Evolutionary conservation across 2,113 vertebrate species (phyloP).

Genomic region (Prunella fulvescens): DNA sequence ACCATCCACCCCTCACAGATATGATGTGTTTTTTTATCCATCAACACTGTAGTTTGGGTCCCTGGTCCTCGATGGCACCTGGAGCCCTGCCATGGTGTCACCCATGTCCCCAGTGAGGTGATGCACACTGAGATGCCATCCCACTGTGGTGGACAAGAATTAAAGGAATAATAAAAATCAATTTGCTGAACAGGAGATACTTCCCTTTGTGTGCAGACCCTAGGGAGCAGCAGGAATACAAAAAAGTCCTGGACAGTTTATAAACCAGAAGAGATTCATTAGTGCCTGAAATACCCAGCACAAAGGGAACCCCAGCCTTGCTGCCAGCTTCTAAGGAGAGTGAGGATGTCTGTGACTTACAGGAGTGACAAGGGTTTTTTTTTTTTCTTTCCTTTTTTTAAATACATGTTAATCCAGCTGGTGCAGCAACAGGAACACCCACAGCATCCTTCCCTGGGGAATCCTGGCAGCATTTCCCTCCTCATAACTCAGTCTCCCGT

Average conservation of each 20-base stretch:
- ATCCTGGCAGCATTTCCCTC: background rate
- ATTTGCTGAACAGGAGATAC: background rate
- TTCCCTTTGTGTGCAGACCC: background rate
- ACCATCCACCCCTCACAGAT: background rate
- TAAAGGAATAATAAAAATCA: background rate
- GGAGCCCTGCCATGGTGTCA: background rate
- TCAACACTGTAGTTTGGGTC: background rate
- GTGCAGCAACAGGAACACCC: background rate
- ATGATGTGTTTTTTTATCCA: no score
- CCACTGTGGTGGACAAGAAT: background rate
- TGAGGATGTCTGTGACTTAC: background rate
- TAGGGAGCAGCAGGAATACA: background rate
- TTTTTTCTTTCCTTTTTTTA: fast-evolving
- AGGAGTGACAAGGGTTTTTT: background rate
- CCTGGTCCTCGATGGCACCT: fast-evolving
- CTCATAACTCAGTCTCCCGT: fast-evolving
- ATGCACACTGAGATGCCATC: background rate
- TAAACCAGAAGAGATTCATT: background rate
- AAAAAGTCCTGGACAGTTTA: background rate
- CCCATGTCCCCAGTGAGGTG: background rate
- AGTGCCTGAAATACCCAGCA: background rate
- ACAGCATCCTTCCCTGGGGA: background rate
- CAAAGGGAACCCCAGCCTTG: background rate
- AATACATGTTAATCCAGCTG: background rate
- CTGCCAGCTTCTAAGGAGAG: background rate